These are phyloP conservation scores for Meteorus cinctellus DNA, from an alignment of 2,888 invertebrate species.

Conservation along the genomic window DNA sequence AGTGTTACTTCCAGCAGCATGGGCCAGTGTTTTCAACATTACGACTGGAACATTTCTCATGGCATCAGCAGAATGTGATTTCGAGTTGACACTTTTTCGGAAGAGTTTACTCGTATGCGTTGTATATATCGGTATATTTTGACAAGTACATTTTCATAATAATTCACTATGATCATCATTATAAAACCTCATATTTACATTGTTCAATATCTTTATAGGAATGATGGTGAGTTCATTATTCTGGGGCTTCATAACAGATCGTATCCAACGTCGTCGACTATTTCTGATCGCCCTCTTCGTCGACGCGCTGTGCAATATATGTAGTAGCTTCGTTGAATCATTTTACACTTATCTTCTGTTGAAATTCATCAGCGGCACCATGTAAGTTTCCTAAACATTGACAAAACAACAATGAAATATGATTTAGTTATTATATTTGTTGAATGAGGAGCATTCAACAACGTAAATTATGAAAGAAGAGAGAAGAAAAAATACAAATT, in stretches of 20 bases:
- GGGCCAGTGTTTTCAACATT: conserved; percentile 82
- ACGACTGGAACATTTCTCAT: conserved; percentile 84
- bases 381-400: conserved; percentile 77
- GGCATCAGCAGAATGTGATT: conserved; percentile 84
- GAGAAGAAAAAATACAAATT: too few relatives aligned
- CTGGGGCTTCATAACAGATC: conserved; percentile 86
- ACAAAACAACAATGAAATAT: background rate
- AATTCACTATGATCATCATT: background rate
- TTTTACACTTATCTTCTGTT: conserved; percentile 80
- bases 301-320: conserved; percentile 79
- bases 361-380: conserved; percentile 83
- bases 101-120: conserved; percentile 84
- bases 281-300: conserved; percentile 80
- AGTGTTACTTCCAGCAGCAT: conserved; percentile 78
- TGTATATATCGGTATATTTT: conserved; percentile 80
- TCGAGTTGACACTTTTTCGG: conserved; percentile 79
- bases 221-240: conserved; percentile 84
- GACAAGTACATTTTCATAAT: background rate
- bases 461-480: too few relatives aligned
- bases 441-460: too few relatives aligned
- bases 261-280: conserved; percentile 80
- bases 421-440: too few relatives aligned
- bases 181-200: background rate
- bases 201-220: conserved; percentile 73
- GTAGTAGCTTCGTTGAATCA: conserved; percentile 80